Percentiles rank a stretch among this genome's conserved stretches.
These are phyloP conservation scores for Anthonomus grandis DNA, from an alignment of 1,140 invertebrate species.

Conservation along the genomic window DNA sequence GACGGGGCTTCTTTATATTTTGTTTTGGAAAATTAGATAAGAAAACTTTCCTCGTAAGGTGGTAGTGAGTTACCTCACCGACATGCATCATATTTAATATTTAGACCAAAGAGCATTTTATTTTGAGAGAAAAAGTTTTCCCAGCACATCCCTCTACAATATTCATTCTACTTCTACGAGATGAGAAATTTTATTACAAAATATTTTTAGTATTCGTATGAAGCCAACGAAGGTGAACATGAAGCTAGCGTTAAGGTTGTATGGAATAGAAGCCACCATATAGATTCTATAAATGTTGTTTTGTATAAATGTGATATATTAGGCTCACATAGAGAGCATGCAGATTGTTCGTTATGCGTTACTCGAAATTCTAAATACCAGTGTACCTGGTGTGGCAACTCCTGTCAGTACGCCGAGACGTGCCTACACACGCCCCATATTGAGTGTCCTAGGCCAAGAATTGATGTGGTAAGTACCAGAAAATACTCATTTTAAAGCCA, in stretches of 20 bases:
- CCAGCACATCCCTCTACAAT: background rate
- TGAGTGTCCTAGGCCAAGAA: constrained; percentile 88
- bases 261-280: constrained; percentile 90
- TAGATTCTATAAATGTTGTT: constrained; percentile 84
- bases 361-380: constrained; percentile 83
- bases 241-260: constrained; percentile 85
- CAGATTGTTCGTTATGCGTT: constrained; percentile 92
- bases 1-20: no score
- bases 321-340: constrained; percentile 85
- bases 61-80: no score
- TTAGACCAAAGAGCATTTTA: no score
- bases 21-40: no score
- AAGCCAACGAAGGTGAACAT: constrained; percentile 79
- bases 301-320: constrained; percentile 93
- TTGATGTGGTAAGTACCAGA: constrained; percentile 70
- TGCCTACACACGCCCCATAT: constrained; percentile 69
- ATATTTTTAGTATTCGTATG: constrained; percentile 74
- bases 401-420: constrained; percentile 80
- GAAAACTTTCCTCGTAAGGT: no score
- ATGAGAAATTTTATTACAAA: background rate
- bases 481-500: no score
- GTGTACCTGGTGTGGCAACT: constrained; percentile 88
- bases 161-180: background rate
- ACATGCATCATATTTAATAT: no score
- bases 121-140: no score